These are phyloP conservation scores for Pyrocephalus nanus DNA, from an alignment of 2,797 vertebrate genomes.

Conservation along the genomic window DNA sequence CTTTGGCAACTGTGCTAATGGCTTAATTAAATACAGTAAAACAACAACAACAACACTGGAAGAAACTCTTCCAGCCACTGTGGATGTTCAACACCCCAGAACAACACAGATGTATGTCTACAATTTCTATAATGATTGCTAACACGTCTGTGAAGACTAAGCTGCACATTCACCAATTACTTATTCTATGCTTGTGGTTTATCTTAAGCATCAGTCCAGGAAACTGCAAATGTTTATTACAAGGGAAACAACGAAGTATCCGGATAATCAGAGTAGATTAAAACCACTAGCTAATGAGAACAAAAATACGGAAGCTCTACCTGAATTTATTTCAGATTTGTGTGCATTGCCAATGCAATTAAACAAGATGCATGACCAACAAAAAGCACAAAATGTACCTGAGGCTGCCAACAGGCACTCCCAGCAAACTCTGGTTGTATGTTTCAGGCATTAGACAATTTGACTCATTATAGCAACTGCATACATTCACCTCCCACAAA, in stretches of 20 bases:
- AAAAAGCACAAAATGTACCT: background rate
- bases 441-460: background rate
- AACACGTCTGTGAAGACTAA: background rate
- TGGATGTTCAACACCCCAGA: background rate
- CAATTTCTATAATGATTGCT: background rate
- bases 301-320: background rate
- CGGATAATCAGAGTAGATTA: background rate
- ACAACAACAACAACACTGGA: background rate
- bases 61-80: background rate
- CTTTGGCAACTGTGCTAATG: background rate
- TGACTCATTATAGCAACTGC: background rate
- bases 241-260: background rate
- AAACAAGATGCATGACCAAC: background rate
- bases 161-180: background rate
- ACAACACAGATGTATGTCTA: background rate
- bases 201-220: background rate
- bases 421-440: background rate
- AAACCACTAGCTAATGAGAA: background rate
- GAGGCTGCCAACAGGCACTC: background rate
- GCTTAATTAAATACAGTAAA: conserved; percentile 13
- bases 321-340: background rate
- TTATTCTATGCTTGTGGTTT: background rate
- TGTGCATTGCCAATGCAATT: background rate
- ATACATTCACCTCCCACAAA: background rate
- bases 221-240: background rate